Conservation (phyloP, 30 jellyfish, hydroid and myxozoan genomes). For the Cassiopea xamachana region DNA sequence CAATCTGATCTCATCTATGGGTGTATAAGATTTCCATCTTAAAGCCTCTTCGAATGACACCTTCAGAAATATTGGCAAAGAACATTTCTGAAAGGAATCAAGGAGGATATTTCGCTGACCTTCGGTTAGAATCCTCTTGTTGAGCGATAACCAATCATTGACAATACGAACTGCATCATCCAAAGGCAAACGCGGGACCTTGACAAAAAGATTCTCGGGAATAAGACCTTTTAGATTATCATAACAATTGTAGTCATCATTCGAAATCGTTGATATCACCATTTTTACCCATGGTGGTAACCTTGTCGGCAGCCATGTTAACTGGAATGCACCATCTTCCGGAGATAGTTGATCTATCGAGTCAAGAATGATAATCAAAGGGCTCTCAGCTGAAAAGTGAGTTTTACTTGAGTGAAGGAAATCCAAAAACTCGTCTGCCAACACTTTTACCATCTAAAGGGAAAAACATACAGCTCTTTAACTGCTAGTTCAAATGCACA, state of each 20-base stretch:
- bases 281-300: constrained; percentile 69
- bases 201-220: constrained; percentile 33
- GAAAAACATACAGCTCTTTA: background rate
- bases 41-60: constrained; percentile 82
- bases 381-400: constrained; percentile 40
- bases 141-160: constrained; percentile 58
- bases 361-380: constrained; percentile 68
- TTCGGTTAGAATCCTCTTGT: constrained; percentile 56
- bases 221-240: constrained; percentile 39
- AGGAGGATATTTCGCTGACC: constrained; percentile 48
- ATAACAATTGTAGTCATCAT: constrained; percentile 53
- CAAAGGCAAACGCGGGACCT: constrained; percentile 61
- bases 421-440: constrained; percentile 51
- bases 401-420: constrained; percentile 20
- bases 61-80: constrained; percentile 80
- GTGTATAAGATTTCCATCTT: constrained; percentile 85
- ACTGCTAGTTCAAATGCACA: background rate
- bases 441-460: constrained; percentile 46
- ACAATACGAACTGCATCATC: constrained; percentile 65
- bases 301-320: constrained; percentile 69
- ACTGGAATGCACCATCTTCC: constrained; percentile 75
- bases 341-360: constrained; percentile 84
- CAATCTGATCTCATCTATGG: constrained; percentile 48
- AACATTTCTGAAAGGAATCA: constrained; percentile 66
- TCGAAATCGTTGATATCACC: constrained; percentile 63